phyloP scores from a whole-genome alignment of 2,113 vertebrate genomes.

The Oreochromis spilurus region DNA sequence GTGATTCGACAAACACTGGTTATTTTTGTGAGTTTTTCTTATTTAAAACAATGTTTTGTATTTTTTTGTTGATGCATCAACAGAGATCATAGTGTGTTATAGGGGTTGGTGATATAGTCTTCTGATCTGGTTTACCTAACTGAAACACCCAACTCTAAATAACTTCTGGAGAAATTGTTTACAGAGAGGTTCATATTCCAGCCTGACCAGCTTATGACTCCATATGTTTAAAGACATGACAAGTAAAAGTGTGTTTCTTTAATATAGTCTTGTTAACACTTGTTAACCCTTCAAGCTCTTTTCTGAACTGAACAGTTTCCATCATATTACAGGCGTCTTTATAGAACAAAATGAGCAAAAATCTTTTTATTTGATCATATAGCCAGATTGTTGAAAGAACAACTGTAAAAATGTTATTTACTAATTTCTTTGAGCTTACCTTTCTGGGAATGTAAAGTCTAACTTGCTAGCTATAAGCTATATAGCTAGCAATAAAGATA shows the following conservation, averaged over 20 bases:
- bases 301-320: neutral
- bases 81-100: neutral
- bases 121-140: neutral
- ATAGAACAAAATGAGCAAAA: neutral
- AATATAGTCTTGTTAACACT: neutral
- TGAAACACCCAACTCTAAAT: neutral
- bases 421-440: neutral
- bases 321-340: neutral
- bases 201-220: neutral
- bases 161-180: neutral
- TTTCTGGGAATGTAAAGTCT: constrained; percentile 18
- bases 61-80: neutral
- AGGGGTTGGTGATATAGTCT: neutral
- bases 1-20: neutral
- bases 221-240: neutral
- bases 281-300: neutral
- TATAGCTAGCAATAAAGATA: neutral
- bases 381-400: neutral
- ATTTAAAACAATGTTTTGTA: neutral
- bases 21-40: neutral
- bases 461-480: constrained; percentile 12
- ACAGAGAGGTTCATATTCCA: neutral
- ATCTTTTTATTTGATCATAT: neutral
- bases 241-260: neutral
- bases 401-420: neutral